phyloP scores from a whole-genome alignment of 2,797 vertebrate species.

The Gymnoscopelus braueri region DNA sequence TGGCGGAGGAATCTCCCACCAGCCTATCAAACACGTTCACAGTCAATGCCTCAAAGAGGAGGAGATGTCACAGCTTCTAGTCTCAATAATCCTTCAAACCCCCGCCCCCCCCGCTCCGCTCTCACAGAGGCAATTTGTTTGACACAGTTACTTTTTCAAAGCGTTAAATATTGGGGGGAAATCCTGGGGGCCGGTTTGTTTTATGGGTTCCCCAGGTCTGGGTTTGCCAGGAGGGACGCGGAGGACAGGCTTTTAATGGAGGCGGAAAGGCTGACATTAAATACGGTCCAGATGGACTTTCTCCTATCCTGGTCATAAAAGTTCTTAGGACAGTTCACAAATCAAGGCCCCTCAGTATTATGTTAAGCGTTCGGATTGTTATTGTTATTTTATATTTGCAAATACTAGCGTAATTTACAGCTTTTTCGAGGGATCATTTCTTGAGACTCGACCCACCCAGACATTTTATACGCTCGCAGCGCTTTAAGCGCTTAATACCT shows the following conservation, averaged over 20 bases:
- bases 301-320: constrained; percentile 82
- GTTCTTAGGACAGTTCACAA: constrained; percentile 82
- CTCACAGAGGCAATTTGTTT: constrained; percentile 75
- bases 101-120: constrained; percentile 24
- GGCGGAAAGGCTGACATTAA: constrained; percentile 76
- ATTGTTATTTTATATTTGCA: constrained; percentile 85
- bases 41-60: constrained; percentile 72
- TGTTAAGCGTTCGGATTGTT: constrained; percentile 81
- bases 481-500: constrained; percentile 72
- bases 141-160: constrained; percentile 74
- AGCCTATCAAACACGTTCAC: constrained; percentile 67
- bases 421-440: constrained; percentile 66
- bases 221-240: constrained; percentile 72
- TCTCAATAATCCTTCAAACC: constrained; percentile 65
- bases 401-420: constrained; percentile 80
- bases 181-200: constrained; percentile 68
- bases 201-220: constrained; percentile 71
- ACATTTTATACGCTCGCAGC: constrained; percentile 65
- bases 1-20: constrained; percentile 56
- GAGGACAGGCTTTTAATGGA: constrained; percentile 76
- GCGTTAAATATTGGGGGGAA: constrained; percentile 69
- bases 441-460: constrained; percentile 69
- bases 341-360: constrained; percentile 82
- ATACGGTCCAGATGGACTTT: constrained; percentile 83
- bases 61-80: constrained; percentile 66